These are phyloP conservation scores for Lochmaea capreae DNA, from an alignment of 2,888 invertebrate genomes.

Conservation along the genomic window DNA sequence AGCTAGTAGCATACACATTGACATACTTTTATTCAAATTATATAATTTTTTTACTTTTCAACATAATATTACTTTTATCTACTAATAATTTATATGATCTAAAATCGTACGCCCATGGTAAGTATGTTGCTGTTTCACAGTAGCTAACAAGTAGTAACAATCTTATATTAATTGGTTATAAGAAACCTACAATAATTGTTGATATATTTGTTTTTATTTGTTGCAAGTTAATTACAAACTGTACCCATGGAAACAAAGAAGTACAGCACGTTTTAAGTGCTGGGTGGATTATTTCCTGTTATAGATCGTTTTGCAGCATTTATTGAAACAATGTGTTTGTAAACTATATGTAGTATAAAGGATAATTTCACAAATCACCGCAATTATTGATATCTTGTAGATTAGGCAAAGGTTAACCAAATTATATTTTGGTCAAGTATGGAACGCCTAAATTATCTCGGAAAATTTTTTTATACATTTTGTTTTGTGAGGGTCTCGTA, in stretches of 20 bases:
- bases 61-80: no score
- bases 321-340: neutral
- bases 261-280: constrained; percentile 11
- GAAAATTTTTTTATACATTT: no score
- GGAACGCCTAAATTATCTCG: no score
- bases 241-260: constrained; percentile 21
- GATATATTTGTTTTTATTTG: constrained; percentile 22
- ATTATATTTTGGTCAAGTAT: no score
- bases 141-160: constrained; percentile 32
- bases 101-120: constrained; percentile 3
- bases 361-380: neutral
- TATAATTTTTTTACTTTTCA: no score
- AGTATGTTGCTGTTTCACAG: constrained; percentile 20
- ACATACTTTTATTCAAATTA: no score
- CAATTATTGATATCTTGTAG: no score
- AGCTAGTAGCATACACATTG: no score
- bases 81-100: no score
- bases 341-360: neutral
- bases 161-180: constrained; percentile 28
- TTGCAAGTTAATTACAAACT: constrained; percentile 18
- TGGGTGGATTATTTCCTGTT: constrained; percentile 14
- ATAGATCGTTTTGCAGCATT: neutral
- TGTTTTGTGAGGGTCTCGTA: no score
- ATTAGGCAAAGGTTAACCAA: no score
- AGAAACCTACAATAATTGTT: constrained; percentile 27